phyloP scores from a whole-genome alignment of 2,113 vertebrate genomes.

The Cottus gobio region DNA sequence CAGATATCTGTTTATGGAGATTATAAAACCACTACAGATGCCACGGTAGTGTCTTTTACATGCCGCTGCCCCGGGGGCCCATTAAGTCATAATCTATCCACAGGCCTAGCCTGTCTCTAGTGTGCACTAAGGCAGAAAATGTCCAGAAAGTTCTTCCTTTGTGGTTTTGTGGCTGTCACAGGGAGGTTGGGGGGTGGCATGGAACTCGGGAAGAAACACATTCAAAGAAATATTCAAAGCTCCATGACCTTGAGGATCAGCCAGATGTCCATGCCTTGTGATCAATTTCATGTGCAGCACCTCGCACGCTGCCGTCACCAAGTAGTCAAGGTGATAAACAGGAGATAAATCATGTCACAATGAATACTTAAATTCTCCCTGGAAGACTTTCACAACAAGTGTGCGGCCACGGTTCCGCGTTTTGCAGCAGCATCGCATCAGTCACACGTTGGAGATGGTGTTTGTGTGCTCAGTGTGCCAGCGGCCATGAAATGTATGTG shows the following conservation, averaged over 20 bases:
- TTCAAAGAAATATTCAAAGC: background rate
- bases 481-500: constrained; percentile 4
- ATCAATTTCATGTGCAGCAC: background rate
- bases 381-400: constrained; percentile 1
- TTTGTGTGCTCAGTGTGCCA: background rate
- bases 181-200: no score
- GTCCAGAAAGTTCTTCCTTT: background rate
- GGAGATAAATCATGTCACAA: constrained; percentile 37
- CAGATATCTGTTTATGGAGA: background rate
- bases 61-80: background rate
- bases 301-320: constrained; percentile 11
- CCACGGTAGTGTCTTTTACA: background rate
- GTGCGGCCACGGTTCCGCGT: background rate
- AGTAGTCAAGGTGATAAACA: constrained; percentile 29
- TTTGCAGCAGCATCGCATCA: background rate
- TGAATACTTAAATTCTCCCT: background rate
- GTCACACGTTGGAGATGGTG: constrained; percentile 16
- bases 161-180: background rate
- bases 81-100: background rate
- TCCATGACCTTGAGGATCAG: background rate
- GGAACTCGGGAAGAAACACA: background rate
- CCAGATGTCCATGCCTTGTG: background rate
- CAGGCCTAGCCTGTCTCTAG: background rate
- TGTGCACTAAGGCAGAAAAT: background rate
- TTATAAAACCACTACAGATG: background rate